Evolutionary conservation across 2,113 vertebrate genomes (phyloP).

Genomic region (Mirza zaza): DNA sequence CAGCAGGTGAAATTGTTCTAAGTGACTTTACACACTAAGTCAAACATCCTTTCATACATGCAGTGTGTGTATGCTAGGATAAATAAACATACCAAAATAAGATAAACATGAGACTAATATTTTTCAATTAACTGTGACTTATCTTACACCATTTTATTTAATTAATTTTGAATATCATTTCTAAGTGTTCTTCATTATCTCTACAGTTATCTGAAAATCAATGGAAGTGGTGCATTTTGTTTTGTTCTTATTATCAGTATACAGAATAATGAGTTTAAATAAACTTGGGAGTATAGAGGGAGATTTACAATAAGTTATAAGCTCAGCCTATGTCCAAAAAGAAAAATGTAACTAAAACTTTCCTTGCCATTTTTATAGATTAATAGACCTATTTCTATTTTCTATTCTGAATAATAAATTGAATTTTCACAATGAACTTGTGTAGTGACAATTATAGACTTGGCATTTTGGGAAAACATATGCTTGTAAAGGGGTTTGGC

Average conservation of each 20-base stretch:
- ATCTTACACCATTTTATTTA: neutral
- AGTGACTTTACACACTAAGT: neutral
- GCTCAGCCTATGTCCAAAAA: neutral
- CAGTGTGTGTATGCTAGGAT: neutral
- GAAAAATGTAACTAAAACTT: neutral
- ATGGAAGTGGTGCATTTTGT: neutral
- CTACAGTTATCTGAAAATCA: neutral
- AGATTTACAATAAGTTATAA: constrained; percentile 27
- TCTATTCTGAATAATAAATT: constrained; percentile 53
- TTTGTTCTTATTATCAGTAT: neutral
- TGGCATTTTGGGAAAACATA: constrained; percentile 53
- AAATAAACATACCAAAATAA: neutral
- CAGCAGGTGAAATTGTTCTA: neutral
- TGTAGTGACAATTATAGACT: constrained; percentile 23
- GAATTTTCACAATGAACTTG: constrained; percentile 12
- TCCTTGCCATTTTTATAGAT: constrained; percentile 5
- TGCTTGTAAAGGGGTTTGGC: constrained; percentile 8
- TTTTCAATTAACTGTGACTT: constrained; percentile 36
- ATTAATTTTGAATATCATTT: neutral
- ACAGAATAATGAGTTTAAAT: constrained; percentile 40
- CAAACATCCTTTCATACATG: neutral
- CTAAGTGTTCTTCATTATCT: neutral
- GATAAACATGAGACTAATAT: neutral
- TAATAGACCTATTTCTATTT: neutral
- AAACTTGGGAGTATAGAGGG: neutral